A percentile compares a stretch with the other conserved stretches of the same genome.
phyloP scores from a whole-genome alignment of 2,113 vertebrate species.

The Benitochromis conjunctus region DNA sequence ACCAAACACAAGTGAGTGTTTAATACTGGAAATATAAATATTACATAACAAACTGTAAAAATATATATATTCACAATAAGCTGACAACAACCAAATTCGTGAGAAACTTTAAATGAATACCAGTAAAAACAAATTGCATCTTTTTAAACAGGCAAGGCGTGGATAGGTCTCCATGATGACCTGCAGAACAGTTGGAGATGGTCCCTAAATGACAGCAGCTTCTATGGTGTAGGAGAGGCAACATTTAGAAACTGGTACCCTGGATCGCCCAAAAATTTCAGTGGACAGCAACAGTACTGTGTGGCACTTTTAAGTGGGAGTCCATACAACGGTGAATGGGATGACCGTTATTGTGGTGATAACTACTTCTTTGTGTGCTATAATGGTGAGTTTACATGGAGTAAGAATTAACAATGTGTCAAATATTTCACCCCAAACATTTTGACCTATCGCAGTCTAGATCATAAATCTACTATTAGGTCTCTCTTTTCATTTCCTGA shows the following conservation, averaged over 20 bases:
- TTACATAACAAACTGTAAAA: neutral
- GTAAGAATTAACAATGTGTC: too few relatives aligned
- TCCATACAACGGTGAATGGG: neutral
- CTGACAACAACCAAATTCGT: rapidly evolving
- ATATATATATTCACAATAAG: neutral
- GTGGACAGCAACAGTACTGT: neutral
- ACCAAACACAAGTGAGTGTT: neutral
- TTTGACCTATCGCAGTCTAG: neutral
- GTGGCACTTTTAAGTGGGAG: neutral
- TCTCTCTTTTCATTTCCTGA: neutral
- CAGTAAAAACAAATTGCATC: rapidly evolving
- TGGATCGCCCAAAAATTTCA: neutral
- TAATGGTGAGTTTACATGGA: neutral
- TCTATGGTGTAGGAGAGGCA: neutral
- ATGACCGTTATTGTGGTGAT: neutral
- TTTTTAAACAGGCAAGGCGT: constrained; percentile 28
- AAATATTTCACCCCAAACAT: neutral
- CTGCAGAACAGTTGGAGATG: constrained; percentile 25
- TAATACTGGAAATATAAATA: rapidly evolving
- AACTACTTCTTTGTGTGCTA: neutral
- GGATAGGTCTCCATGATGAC: constrained; percentile 41
- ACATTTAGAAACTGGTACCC: neutral
- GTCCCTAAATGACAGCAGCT: constrained; percentile 26
- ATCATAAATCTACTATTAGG: neutral
- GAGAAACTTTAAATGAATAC: neutral